Base-by-base conservation (phyloP, 1,140 invertebrate species). In the Drosophila saltans region DNA sequence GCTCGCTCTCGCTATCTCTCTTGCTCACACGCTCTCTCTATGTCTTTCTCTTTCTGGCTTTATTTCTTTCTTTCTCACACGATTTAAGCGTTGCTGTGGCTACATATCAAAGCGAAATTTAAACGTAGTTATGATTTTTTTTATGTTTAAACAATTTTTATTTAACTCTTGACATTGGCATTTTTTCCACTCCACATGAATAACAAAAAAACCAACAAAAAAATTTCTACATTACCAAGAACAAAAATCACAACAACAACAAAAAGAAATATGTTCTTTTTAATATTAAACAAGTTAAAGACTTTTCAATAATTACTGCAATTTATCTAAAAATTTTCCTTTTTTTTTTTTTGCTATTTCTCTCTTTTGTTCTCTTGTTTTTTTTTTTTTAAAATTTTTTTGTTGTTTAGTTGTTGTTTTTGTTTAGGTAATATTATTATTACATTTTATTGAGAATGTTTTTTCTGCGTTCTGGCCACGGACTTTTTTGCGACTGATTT, bases 401-500 rank as follows among this genome's bases (percentile, higher is more conserved):
- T 57, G 61, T 52, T 59, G 45, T 56, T 41, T 60, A 48, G 66
- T 60, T 63, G 57, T 40, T 40, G 60, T 62, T 61, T 61, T 61
- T 21, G 10, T 62, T 24, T 30, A 7, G 21, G 21, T 39, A 59
- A 59, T 59, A 21, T 59, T 39, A 59, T 59, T 59, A 59, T 59
- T 59, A 39, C 57, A 21, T 52, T 72, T 76, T 80, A 52, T 73
- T 60, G 55, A 40, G n/a, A 48, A 26, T 48, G 39, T 69, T 66
- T 69, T 69, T 66, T 69, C 62, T 69, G 72, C 85, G 85, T 85
- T 89, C 85, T 90, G 80, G 82, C 86, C 88, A 88, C 88, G 88
- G 81, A 81, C 88, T 77, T 91, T 90, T 91, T 91, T 91, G 88
- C 88, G 88, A 91, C 88, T 91, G 82, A 91, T 83, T 84, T 81